Conservation (phyloP, 1,140 invertebrate species). For the Meloidogyne chitwoodi region DNA sequence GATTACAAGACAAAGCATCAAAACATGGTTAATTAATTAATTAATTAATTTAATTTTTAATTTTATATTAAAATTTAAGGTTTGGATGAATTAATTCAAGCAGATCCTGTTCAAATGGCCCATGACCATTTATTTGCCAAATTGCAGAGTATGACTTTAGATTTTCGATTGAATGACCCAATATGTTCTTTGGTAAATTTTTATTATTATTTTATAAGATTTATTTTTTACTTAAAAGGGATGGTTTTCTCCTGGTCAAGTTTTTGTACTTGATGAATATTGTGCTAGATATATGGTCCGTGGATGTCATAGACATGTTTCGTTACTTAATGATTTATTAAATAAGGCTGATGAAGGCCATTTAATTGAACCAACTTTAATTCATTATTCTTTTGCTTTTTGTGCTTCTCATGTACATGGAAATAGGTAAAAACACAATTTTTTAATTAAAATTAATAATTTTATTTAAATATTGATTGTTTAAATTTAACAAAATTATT, state of each 20-base stretch:
- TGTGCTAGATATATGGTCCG: slow-evolving; percentile 88
- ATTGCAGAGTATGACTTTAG: slow-evolving; percentile 84
- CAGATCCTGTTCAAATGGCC: slow-evolving; percentile 92
- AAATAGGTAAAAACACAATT: slow-evolving; percentile 25
- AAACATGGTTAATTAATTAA: slow-evolving; percentile 66
- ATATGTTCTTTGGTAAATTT: slow-evolving; percentile 84
- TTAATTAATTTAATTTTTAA: neutral
- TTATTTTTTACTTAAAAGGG: slow-evolving; percentile 63
- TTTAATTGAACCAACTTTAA: slow-evolving; percentile 94
- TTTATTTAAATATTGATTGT: too few relatives aligned
- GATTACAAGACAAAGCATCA: slow-evolving; percentile 76
- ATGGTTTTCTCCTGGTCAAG: slow-evolving; percentile 97
- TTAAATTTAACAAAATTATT: neutral
- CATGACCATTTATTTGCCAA: slow-evolving; percentile 85
- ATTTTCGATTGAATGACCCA: slow-evolving; percentile 90
- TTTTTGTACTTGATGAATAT: slow-evolving; percentile 97
- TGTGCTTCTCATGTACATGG: slow-evolving; percentile 97
- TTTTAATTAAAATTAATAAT: too few relatives aligned
- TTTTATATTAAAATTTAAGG: slow-evolving; percentile 67
- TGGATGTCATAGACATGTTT: slow-evolving; percentile 90
- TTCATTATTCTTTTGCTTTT: slow-evolving; percentile 97
- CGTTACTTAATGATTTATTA: slow-evolving; percentile 88
- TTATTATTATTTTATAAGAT: slow-evolving; percentile 47
- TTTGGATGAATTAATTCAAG: slow-evolving; percentile 89
- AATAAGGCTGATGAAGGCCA: slow-evolving; percentile 88